A percentile compares a stretch with the other conserved stretches of the same genome.
Conservation (phyloP, 35 echinoderm and acorn worm species). For the Ophioderma brevispina region DNA sequence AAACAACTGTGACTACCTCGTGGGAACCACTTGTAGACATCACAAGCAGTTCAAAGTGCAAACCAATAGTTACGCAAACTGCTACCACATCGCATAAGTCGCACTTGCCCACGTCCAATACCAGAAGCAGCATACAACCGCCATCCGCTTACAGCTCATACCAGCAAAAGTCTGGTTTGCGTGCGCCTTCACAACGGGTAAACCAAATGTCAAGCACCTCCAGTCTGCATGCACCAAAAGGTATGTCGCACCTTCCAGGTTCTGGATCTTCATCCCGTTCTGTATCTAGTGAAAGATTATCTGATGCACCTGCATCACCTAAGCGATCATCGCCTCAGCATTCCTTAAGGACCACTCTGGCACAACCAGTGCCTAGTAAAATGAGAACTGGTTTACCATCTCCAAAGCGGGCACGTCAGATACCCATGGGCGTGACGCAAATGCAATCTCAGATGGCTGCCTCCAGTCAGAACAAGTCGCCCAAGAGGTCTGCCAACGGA, state of each 20-base stretch:
- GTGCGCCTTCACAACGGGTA: background rate
- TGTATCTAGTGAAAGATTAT: background rate
- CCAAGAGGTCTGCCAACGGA: background rate
- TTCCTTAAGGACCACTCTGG: background rate
- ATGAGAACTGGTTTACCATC: background rate
- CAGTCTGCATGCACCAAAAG: background rate
- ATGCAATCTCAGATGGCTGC: slow-evolving; percentile 1
- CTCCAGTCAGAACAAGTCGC: background rate
- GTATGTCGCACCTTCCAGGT: background rate
- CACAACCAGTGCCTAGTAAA: background rate
- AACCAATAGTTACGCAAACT: background rate
- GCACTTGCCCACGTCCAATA: background rate
- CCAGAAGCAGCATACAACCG: background rate
- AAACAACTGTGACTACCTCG: background rate
- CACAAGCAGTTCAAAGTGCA: background rate
- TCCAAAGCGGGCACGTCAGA: background rate
- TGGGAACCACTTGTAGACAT: background rate
- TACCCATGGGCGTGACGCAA: background rate
- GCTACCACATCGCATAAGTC: background rate
- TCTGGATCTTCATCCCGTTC: background rate
- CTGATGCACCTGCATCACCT: background rate
- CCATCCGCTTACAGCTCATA: background rate
- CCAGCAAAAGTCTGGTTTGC: background rate
- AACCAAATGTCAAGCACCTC: background rate
- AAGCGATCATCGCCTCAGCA: background rate